Percentiles rank a stretch among this genome's conserved stretches.
Conservation (phyloP, 2,888 invertebrate species). For the Geotrupes spiniger region DNA sequence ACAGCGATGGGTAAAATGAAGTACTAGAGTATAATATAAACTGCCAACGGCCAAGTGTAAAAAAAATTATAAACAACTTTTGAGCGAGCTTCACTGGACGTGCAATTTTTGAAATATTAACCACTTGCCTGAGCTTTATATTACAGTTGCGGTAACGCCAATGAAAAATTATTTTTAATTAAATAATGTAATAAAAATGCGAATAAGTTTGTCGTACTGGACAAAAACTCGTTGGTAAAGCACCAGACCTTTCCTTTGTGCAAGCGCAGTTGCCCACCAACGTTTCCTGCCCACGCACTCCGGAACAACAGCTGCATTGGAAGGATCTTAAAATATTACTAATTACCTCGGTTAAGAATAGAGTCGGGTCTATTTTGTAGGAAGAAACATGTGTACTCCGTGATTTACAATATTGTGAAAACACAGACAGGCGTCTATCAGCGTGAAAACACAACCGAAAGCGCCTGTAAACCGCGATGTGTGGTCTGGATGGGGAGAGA, state of each 20-base stretch:
- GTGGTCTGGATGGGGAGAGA: slow-evolving; percentile 25
- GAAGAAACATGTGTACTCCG: slow-evolving; percentile 25
- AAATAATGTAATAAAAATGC: no score
- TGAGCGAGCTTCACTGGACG: no score
- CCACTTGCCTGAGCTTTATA: no score
- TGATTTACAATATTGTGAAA: slow-evolving; percentile 32
- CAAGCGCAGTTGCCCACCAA: slow-evolving; percentile 9
- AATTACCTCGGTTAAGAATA: slow-evolving; percentile 28
- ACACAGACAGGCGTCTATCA: slow-evolving; percentile 19
- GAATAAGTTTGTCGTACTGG: no score
- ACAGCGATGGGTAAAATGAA: no score
- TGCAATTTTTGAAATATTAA: no score
- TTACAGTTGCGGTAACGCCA: no score
- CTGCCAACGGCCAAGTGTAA: no score
- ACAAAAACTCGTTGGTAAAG: no score
- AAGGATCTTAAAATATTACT: slow-evolving; percentile 31
- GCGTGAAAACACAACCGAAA: slow-evolving; percentile 20
- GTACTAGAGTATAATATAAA: no score
- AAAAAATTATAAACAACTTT: no score
- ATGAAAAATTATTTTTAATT: no score
- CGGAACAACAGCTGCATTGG: slow-evolving; percentile 13
- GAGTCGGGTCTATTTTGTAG: slow-evolving; percentile 8
- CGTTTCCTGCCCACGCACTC: slow-evolving; percentile 11
- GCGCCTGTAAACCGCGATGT: slow-evolving; percentile 22
- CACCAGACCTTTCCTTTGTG: slow-evolving; percentile 8